These are phyloP conservation scores for Ooceraea biroi DNA, from an alignment of 1,140 invertebrate genomes.

Conservation along the genomic window DNA sequence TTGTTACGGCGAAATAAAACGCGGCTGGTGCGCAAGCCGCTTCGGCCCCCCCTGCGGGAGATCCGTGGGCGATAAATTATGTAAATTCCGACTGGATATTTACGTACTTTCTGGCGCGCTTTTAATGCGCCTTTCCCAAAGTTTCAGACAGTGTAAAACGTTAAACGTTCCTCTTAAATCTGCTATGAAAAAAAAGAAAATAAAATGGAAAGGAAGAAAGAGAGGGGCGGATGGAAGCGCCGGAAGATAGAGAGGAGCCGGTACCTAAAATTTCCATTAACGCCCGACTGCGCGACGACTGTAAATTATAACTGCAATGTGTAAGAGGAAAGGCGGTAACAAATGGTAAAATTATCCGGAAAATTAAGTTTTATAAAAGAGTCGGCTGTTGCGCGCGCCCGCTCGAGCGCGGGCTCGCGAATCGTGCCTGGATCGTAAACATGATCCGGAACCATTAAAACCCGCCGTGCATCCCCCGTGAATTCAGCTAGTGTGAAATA, in stretches of 20 bases:
- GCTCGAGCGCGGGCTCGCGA: conserved; percentile 29
- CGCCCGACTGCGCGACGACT: conserved; percentile 63
- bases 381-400: conserved; percentile 30
- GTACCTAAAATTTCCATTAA: conserved; percentile 75
- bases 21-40: conserved; percentile 23
- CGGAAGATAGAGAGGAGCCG: conserved; percentile 58
- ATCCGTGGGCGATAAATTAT: conserved; percentile 51
- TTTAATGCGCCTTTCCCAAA: conserved; percentile 50
- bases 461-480: conserved; percentile 15
- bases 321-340: conserved; percentile 65
- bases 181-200: conserved; percentile 2
- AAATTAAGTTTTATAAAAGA: conserved; percentile 74
- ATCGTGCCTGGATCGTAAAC: conserved; percentile 56
- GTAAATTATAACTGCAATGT: conserved; percentile 72
- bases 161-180: conserved; percentile 56
- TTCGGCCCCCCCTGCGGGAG: neutral
- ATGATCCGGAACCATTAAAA: conserved; percentile 42
- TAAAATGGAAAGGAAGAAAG: neutral
- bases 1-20: conserved; percentile 58
- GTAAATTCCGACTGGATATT: conserved; percentile 59
- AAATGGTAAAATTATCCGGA: conserved; percentile 72
- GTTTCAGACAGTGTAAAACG: conserved; percentile 55
- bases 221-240: conserved; percentile 18
- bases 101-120: conserved; percentile 52
- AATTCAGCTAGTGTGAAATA: conserved; percentile 60